phyloP scores from a whole-genome alignment of 2,888 invertebrate genomes.

The Dasysyrphus tricinctus region DNA sequence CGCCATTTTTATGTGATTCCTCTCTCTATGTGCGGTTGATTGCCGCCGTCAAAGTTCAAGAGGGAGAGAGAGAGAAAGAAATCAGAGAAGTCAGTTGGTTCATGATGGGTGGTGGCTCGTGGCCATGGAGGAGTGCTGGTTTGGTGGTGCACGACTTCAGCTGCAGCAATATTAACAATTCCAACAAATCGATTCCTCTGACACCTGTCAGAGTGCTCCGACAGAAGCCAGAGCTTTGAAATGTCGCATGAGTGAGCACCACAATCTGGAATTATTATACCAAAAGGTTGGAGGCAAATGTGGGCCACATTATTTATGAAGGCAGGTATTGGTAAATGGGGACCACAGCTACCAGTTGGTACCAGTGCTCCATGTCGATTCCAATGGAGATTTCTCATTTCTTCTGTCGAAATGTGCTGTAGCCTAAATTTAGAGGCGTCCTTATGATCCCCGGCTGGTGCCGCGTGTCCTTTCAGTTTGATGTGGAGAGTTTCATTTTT shows the following conservation, averaged over 20 bases:
- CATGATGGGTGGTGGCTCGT: neutral
- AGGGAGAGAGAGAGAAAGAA: conserved; percentile 40
- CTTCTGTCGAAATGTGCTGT: conserved; percentile 31
- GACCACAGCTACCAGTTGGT: conserved; percentile 12
- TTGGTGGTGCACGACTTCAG: conserved; percentile 47
- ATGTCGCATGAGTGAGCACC: conserved; percentile 73
- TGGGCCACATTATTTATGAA: conserved; percentile 66
- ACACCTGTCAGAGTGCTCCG: conserved; percentile 74
- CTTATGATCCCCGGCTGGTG: conserved; percentile 7
- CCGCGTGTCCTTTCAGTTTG: neutral
- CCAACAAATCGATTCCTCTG: conserved; percentile 73
- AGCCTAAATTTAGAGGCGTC: conserved; percentile 58
- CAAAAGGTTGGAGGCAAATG: conserved; percentile 36
- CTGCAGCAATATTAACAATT: conserved; percentile 73
- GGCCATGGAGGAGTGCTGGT: neutral
- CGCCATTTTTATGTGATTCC: conserved; percentile 37
- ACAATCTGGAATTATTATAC: conserved; percentile 72
- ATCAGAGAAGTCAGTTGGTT: conserved; percentile 33
- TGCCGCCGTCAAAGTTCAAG: conserved; percentile 9
- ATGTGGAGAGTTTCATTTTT: conserved; percentile 42
- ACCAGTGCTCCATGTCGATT: conserved; percentile 16
- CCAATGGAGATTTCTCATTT: conserved; percentile 62
- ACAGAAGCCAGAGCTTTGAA: conserved; percentile 73
- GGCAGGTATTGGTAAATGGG: conserved; percentile 37
- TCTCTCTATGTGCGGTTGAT: conserved; percentile 65